phyloP scores from a whole-genome alignment of 2,113 vertebrate species.

The Corythaixoides concolor region DNA sequence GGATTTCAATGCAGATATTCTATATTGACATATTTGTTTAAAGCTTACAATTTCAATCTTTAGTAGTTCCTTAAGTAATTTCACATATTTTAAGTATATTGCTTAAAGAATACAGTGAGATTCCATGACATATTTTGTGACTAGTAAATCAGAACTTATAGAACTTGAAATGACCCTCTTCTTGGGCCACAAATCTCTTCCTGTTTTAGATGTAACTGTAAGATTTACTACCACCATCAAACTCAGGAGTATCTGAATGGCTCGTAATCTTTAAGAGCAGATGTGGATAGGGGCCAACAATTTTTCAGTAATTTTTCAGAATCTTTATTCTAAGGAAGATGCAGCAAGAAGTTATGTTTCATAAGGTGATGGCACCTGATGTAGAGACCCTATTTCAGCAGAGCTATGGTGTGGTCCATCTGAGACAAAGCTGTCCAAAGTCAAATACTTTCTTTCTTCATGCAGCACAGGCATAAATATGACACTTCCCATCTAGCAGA shows the following conservation, averaged over 20 bases:
- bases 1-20: neutral
- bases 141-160: neutral
- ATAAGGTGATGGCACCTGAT: neutral
- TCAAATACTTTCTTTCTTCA: neutral
- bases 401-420: neutral
- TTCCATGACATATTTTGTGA: neutral
- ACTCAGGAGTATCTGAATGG: neutral
- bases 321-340: neutral
- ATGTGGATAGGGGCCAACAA: neutral
- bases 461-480: neutral
- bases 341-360: neutral
- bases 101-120: neutral
- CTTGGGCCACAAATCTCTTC: neutral
- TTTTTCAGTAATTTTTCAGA: no score
- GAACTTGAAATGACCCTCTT: neutral
- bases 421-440: neutral
- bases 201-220: neutral
- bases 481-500: neutral
- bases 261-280: accelerated
- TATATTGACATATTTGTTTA: neutral
- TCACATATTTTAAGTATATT: neutral
- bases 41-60: neutral
- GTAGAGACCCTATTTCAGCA: neutral
- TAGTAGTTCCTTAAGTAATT: neutral
- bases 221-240: neutral